Conservation (phyloP, 2,888 invertebrate species). For the Cyrtodaria siliqua region DNA sequence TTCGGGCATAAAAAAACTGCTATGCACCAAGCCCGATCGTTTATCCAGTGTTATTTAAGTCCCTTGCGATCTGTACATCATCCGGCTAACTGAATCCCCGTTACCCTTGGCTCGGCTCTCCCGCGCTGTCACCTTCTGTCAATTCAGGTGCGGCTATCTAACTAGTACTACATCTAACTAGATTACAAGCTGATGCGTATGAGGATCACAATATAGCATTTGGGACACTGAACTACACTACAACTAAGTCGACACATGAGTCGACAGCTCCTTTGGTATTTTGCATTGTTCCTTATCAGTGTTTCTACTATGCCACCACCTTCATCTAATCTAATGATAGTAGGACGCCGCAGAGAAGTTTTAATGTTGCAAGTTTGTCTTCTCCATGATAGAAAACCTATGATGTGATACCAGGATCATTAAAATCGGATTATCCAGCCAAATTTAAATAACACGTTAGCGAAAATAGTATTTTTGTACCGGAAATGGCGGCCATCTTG, state of each 20-base stretch:
- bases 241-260: background rate
- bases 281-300: conserved; percentile 47
- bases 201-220: too few relatives aligned
- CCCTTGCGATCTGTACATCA: conserved; percentile 54
- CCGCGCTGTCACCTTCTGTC: conserved; percentile 44
- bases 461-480: too few relatives aligned
- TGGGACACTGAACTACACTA: too few relatives aligned
- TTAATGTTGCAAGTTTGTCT: too few relatives aligned
- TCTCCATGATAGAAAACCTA: too few relatives aligned
- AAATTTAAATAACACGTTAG: too few relatives aligned
- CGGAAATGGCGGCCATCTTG: too few relatives aligned
- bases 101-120: conserved; percentile 49
- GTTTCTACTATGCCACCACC: conserved; percentile 59
- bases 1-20: conserved; percentile 10
- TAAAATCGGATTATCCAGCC: too few relatives aligned
- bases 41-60: conserved; percentile 48
- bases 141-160: conserved; percentile 30
- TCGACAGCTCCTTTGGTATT: conserved; percentile 57
- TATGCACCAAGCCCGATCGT: conserved; percentile 50
- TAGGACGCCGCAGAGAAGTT: too few relatives aligned
- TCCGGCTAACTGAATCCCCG: conserved; percentile 32
- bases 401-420: too few relatives aligned
- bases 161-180: background rate
- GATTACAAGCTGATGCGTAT: too few relatives aligned
- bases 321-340: conserved; percentile 51